phyloP scores from a whole-genome alignment of 2,888 invertebrate genomes.

The Patella depressa region DNA sequence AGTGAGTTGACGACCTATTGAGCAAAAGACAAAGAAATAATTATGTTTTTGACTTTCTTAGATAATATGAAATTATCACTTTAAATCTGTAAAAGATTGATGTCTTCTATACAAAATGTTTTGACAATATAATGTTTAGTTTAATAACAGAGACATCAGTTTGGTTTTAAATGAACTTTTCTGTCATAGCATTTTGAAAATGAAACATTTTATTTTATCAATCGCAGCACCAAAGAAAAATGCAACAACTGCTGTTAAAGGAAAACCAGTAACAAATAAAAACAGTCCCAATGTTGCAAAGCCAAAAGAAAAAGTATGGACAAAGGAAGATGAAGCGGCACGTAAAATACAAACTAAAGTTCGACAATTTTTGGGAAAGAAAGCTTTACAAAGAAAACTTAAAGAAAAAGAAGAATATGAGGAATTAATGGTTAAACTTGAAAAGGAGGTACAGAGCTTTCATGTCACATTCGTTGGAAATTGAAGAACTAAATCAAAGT shows the following conservation, averaged over 20 bases:
- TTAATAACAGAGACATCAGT: too few relatives aligned
- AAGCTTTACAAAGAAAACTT: slow-evolving; percentile 53
- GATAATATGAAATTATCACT: too few relatives aligned
- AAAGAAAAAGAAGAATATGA: slow-evolving; percentile 68
- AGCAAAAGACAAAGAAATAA: too few relatives aligned
- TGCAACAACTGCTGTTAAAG: slow-evolving; percentile 31
- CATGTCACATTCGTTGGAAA: neutral
- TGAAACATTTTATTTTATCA: too few relatives aligned
- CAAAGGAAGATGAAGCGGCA: slow-evolving; percentile 63
- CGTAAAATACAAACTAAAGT: slow-evolving; percentile 61
- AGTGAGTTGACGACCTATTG: too few relatives aligned
- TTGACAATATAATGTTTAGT: too few relatives aligned
- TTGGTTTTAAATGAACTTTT: too few relatives aligned
- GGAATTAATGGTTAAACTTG: slow-evolving; percentile 66
- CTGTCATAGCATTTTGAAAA: too few relatives aligned
- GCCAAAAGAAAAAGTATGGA: slow-evolving; percentile 59
- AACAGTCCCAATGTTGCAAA: slow-evolving; percentile 32
- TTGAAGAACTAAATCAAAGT: neutral
- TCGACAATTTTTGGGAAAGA: slow-evolving; percentile 58
- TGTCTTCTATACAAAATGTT: too few relatives aligned
- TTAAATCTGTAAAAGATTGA: too few relatives aligned
- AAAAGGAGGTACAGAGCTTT: slow-evolving; percentile 61
- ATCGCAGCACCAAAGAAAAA: slow-evolving; percentile 25
- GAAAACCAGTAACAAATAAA: slow-evolving; percentile 23
- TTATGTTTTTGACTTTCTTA: too few relatives aligned